phyloP scores from a whole-genome alignment of 2,797 vertebrate genomes.

The Mormyrops boulengeri region DNA sequence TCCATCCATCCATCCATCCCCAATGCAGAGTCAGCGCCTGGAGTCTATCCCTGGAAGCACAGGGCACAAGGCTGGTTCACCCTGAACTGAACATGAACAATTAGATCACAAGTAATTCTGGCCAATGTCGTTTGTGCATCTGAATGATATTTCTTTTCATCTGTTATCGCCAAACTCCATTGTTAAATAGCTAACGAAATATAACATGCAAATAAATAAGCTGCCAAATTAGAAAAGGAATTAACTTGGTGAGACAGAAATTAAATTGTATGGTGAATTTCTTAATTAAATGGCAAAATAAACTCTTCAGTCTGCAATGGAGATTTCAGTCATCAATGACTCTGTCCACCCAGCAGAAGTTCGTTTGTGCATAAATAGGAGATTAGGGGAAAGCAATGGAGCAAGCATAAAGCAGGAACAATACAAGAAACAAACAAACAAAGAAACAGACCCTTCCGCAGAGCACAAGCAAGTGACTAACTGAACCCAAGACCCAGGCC shows the following conservation, averaged over 20 bases:
- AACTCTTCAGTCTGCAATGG: background rate
- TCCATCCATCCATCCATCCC: background rate
- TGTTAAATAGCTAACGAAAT: background rate
- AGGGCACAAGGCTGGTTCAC: background rate
- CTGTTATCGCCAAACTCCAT: background rate
- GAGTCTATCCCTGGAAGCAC: background rate
- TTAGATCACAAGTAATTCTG: background rate
- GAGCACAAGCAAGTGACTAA: background rate
- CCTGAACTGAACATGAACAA: background rate
- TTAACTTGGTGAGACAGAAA: conserved; percentile 2
- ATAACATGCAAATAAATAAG: background rate
- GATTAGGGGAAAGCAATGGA: conserved; percentile 25
- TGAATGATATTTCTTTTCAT: background rate
- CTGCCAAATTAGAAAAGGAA: conserved; percentile 1
- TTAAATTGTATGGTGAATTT: background rate
- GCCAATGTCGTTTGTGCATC: background rate
- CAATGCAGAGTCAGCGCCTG: background rate
- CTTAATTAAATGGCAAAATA: conserved; percentile 13
- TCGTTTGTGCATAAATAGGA: background rate
- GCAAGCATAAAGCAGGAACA: background rate
- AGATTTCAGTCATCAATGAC: background rate
- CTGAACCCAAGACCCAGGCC: background rate
- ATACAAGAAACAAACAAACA: background rate
- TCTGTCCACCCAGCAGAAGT: background rate
- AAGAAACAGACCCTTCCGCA: background rate